phyloP scores from a whole-genome alignment of 2,113 vertebrate species.

The Podarcis cretensis region DNA sequence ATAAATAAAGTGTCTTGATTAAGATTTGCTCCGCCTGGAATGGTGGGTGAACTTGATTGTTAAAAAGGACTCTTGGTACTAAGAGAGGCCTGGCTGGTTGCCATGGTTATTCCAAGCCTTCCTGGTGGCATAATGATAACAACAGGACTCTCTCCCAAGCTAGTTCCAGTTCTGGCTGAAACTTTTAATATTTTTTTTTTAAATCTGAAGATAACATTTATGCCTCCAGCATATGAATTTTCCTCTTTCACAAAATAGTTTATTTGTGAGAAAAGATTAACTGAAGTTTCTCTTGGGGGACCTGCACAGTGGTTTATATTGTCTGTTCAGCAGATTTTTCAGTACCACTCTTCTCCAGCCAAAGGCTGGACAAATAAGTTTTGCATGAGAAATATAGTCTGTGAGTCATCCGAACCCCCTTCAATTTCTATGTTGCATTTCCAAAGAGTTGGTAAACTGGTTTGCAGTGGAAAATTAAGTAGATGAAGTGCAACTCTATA shows the following conservation, averaged over 20 bases:
- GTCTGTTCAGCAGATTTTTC: neutral
- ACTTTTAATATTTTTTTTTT: neutral
- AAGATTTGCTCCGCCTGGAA: conserved; percentile 19
- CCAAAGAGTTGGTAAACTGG: neutral
- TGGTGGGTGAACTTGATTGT: neutral
- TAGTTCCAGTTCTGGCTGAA: neutral
- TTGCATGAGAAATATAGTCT: neutral
- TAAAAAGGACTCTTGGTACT: neutral
- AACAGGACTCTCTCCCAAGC: neutral
- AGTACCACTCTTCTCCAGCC: neutral
- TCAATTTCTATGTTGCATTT: neutral
- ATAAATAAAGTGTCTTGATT: conserved; percentile 66
- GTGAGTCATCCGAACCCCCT: too few species aligned
- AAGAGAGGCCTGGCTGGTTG: conserved; percentile 21
- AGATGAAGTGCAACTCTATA: neutral
- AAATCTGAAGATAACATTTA: neutral
- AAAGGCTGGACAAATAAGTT: neutral
- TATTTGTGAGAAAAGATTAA: neutral
- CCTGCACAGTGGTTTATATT: neutral
- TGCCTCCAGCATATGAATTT: neutral
- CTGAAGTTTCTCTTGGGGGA: neutral
- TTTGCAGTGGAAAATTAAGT: neutral
- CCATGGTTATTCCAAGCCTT: conserved; percentile 16
- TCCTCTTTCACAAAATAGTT: neutral
- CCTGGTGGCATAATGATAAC: neutral